Evolutionary conservation across 35 echinoderm and acorn worm species (phyloP), one percentile per base, ranked within the genome.

Genomic region (Ophioderma brevispina): DNA sequence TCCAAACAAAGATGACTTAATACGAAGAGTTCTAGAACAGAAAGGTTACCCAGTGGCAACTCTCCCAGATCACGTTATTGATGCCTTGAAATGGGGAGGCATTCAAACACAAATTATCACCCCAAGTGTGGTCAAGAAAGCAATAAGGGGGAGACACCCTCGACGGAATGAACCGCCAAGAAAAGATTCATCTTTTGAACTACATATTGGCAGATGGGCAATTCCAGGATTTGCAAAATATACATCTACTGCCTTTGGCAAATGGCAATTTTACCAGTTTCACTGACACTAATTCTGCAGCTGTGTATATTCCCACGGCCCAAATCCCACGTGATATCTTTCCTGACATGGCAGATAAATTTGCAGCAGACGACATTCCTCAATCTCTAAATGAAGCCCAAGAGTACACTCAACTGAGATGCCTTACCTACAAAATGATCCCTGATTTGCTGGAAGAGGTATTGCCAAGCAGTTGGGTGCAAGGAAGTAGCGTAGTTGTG

Each of bases 181-280:
- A 90, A 21, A 95, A 91, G 79, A 14, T 91, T 34, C 13, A n/a
- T 21, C 32, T 95, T 46, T 23, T 95, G 35, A 35, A 87, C 34
- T 95, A 95, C 70, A 43, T 95, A 36, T 36, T 90, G 38, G 10
- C 1, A 31, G 85, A 87, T 33, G 35, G 30, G 19, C 3, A 64
- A 19, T 81, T 40, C 6, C 15, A 30, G 41, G 84, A 89, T 76
- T 46, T 95, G 31, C 36, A 81, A 1, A 63, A 49, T 35, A 37
- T 95, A 28, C 35, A 55, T 28, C 81, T 95, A 10, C 70, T 95
- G 18, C 93, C 93, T 19, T 36, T 95, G 28, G 75, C 50, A 11
- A 50, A 95, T 90, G 89, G 85, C 0, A 50, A 23, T 1, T 95
- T 95, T 78, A 88, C 55, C 0, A 19, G 19, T 13, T 93, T 93